Evolutionary conservation across 2,113 vertebrate genomes (phyloP).

Genomic region (Phalacrocorax pelagicus): DNA sequence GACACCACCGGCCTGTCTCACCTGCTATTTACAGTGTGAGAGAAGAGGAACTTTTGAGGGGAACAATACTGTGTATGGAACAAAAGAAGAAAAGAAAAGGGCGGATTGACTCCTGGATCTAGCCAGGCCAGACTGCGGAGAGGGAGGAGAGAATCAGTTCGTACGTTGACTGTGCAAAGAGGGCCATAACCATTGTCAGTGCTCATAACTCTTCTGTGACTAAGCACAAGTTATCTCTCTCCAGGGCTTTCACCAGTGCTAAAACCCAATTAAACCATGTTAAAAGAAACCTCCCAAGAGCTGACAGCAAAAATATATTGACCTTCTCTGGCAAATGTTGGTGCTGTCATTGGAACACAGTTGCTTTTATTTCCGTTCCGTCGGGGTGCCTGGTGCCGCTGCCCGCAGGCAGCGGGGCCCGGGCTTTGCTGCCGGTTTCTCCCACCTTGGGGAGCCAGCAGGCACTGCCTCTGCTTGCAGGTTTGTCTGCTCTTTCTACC

Average conservation of each 20-base stretch:
- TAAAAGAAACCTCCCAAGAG: background rate
- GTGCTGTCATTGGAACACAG: background rate
- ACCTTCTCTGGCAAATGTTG: background rate
- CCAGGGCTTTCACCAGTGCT: background rate
- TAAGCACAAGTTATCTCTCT: background rate
- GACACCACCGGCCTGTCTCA: background rate
- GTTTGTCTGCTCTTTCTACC: background rate
- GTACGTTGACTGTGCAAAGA: fast-evolving
- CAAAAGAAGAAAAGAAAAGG: background rate
- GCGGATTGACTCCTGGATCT: background rate
- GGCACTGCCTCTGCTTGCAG: background rate
- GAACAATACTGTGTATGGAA: too few species aligned
- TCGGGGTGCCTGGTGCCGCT: background rate
- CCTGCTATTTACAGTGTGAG: fast-evolving
- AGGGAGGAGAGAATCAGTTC: background rate
- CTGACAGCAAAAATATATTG: background rate
- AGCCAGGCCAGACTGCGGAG: background rate
- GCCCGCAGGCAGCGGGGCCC: background rate
- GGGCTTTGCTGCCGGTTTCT: background rate
- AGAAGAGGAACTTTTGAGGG: background rate
- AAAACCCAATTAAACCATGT: background rate
- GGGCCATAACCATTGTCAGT: background rate
- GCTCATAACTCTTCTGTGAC: background rate
- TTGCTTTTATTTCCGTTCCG: background rate
- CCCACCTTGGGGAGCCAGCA: background rate